A percentile compares a stretch with the other conserved stretches of the same genome.
These are phyloP conservation scores for Prunella strophiata DNA, from an alignment of 2,797 vertebrate genomes.

Conservation along the genomic window DNA sequence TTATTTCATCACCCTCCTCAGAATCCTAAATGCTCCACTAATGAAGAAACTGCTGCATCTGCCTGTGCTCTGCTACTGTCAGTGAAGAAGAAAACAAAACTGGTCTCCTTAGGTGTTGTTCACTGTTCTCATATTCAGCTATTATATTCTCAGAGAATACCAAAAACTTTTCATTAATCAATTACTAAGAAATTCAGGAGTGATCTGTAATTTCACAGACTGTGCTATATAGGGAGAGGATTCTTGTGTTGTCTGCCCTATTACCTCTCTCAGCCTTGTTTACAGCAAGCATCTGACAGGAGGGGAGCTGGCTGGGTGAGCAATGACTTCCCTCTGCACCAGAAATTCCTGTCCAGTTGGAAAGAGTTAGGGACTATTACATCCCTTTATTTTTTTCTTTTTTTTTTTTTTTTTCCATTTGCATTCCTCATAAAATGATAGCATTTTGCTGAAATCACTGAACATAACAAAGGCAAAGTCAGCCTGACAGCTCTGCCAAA, in stretches of 20 bases:
- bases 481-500: constrained; percentile 10
- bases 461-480: constrained; percentile 18
- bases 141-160: background rate
- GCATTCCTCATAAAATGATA: background rate
- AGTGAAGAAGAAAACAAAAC: background rate
- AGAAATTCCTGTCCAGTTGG: background rate
- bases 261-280: background rate
- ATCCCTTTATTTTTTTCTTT: background rate
- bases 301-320: background rate
- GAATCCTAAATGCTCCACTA: background rate
- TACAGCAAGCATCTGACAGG: background rate
- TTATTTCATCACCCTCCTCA: background rate
- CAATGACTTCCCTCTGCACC: background rate
- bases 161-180: background rate
- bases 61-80: background rate
- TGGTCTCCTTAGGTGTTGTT: background rate
- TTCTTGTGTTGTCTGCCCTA: background rate
- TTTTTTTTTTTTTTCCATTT: background rate
- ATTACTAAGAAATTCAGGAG: background rate
- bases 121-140: background rate
- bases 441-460: background rate
- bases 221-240: background rate
- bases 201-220: background rate
- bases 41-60: background rate
- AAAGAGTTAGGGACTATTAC: background rate